Base-by-base conservation (phyloP, 2,888 invertebrate species). In the Nymphalis polychloros region DNA sequence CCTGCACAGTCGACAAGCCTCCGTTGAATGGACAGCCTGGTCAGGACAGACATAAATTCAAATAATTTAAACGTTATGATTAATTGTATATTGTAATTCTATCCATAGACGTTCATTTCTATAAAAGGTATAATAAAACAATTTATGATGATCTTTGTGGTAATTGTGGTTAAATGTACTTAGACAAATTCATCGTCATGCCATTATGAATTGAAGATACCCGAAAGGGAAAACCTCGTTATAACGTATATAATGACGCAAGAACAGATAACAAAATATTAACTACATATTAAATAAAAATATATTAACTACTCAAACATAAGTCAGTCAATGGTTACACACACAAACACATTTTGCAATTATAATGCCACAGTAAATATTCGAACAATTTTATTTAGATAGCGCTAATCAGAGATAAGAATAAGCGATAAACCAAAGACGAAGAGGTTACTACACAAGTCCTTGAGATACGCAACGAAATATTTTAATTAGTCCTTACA, bases 401-500 rank as follows among this genome's bases (percentile, higher is more conserved):
- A 55, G 27, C 53, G 27, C 27, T 31, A 55, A 27, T 53, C 17
- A 31, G 31, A 17, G 64, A 72, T 72, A 72, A 69, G 67, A 59
- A 48, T 60, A 63, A 64, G 41, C 31, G 60, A 65, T 71, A 73
- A 67, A 50, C 55, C 47, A 68, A 72, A 64, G 61, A 69, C 57
- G 68, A 55, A 55, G 53, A 55, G 27, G 17, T 55, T 55, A 67
- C 67, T 46, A 64, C 31, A 55, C 60, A 60, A 64, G 63, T 67
- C 63, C 50, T 64, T 61, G 49, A 65, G 65, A 68, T 71, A 74
- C 61, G 59, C 63, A 70, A 53, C 68, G 79, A 83, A 83, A 82
- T 81, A 84, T 83, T 84, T 84, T 83, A 85, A 86, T 79, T 83
- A 84, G 81, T 75, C 73, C 75, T 76, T 76, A 81, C 79, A 79